Base-by-base conservation (phyloP, 2,888 invertebrate genomes). In the Acronicta leporina region DNA sequence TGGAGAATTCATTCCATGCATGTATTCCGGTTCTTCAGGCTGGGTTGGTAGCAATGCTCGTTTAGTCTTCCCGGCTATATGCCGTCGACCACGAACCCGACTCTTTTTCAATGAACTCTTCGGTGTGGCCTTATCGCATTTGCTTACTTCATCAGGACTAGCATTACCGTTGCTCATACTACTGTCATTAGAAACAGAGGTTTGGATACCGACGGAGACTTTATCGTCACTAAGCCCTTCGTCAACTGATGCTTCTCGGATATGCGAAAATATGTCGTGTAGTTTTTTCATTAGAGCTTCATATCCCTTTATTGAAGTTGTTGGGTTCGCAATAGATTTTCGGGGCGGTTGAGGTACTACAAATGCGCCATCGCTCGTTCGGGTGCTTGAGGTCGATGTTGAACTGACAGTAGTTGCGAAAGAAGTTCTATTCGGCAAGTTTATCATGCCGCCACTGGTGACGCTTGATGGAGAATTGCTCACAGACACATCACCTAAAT, bases 71-170 rank as follows among this genome's bases (percentile, higher is more conserved):
- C 89, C 88, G 0, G 89, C 86, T 35, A 94, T 83, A 15, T 89
- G 92, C 67, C 95, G 83, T 25, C 94, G 83, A 47, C 95, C 93
- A 45, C 95, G 92, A 0, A 92, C 88, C 0, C 90, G 79, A 3
- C 91, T 87, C 66, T 94, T 93, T 68, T 95, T 95, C 33, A 95
- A 84, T 0, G 94, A 94, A 63, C 94, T 95, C 79, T 95, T 95
- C 1, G 95, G 95, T 0, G 95, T 95, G 0, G 83, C 82, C 20
- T 90, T 88, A 57, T 95, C 93, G 48, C 90, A 87, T 76, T 92
- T 89, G 8, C 82, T 87, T 0, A 91, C 87, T 81, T 91, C 91
- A 35, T 92, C 92, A 0, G 92, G 92, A 79, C 94, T 94, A 2
- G 92, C 92, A 61, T 88, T 92, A 0, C 94, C 94, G 33, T 94